Evolutionary conservation across 1,140 invertebrate genomes (phyloP), one percentile per base, ranked within the genome.

Genomic region (Elymnias hypermnestra): DNA sequence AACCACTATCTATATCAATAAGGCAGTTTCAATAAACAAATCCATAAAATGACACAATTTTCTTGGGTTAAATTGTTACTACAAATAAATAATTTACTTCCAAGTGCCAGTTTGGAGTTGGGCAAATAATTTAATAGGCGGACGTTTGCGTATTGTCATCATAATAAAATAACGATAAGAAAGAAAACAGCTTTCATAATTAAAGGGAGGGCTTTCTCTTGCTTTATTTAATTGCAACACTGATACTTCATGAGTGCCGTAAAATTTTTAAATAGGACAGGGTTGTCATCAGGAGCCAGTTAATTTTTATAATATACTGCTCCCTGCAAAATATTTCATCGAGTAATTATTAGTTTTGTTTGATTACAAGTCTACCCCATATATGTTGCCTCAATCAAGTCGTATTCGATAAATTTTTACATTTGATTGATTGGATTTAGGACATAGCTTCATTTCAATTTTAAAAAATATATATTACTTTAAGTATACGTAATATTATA

Each of bases 141-240:
- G 52, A 62, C 57, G 63, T 40, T 71, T 75, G 70, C 58, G 63
- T 76, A 81, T 72, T 79, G 65, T 78, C 72, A 72, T 74, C 64
- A 56, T 74, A 71, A 76, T 76, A 71, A 74, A 72, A 71, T 65
- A 66, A 56, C 57, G 72, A 76, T 75, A 72, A 69, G 65, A 77
- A 74, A 74, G 62, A 74, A 74, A 75, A 57, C 76, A 70, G 66
- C 54, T 61, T 54, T 44, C 42, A 68, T 72, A 73, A 78, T 78
- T 83, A 81, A 78, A 71, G 63, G 44, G 63, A 63, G 43, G 26
- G 35, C 28, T 13, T 36, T 21, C 36, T 8, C 31, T 21, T 43
- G 35, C 51, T 22, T 22, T 46, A 39, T 44, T 52, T 39, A 41
- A 39, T 39, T 39, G 22, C 37, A 39, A 25, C 22, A 39, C 22